Conservation (phyloP, 2,797 vertebrate genomes). For the Acipenser ruthenus region DNA sequence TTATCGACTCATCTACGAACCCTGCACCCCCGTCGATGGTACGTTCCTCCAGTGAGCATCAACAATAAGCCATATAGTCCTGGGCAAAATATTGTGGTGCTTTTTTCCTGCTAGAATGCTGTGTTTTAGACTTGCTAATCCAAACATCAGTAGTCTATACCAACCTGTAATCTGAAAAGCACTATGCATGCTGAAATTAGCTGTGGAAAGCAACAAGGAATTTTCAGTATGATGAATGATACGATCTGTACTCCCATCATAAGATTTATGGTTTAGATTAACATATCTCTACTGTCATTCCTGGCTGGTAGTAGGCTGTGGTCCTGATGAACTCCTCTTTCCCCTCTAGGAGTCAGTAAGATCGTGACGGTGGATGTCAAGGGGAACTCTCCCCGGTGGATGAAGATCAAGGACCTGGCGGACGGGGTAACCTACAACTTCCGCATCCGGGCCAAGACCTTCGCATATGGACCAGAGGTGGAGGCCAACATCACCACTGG, state of each 20-base stretch:
- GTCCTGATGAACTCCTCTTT: conserved; percentile 60
- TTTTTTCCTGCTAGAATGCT: too few relatives aligned
- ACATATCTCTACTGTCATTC: too few relatives aligned
- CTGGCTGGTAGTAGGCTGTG: conserved; percentile 29
- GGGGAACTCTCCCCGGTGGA: conserved; percentile 79
- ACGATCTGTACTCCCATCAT: too few relatives aligned
- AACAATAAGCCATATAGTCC: too few relatives aligned
- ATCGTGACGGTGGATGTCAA: conserved; percentile 95
- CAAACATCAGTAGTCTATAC: too few relatives aligned
- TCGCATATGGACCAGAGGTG: conserved; percentile 84
- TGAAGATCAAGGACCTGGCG: conserved; percentile 87
- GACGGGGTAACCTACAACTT: conserved; percentile 87
- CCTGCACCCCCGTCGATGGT: conserved; percentile 86
- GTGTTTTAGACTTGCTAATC: too few relatives aligned
- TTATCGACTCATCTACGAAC: conserved; percentile 86
- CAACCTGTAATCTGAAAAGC: too few relatives aligned
- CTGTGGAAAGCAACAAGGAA: too few relatives aligned
- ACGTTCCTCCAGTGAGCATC: conserved; percentile 29
- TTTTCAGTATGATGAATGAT: too few relatives aligned
- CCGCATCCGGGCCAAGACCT: conserved; percentile 85
- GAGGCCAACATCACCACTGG: conserved; percentile 95
- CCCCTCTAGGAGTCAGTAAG: conserved; percentile 86
- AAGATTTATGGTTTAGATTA: too few relatives aligned
- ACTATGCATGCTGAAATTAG: too few relatives aligned
- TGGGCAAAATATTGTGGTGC: too few relatives aligned